Evolutionary conservation across 2,113 vertebrate genomes (phyloP).

Genomic region (Pachycephala philippinensis): DNA sequence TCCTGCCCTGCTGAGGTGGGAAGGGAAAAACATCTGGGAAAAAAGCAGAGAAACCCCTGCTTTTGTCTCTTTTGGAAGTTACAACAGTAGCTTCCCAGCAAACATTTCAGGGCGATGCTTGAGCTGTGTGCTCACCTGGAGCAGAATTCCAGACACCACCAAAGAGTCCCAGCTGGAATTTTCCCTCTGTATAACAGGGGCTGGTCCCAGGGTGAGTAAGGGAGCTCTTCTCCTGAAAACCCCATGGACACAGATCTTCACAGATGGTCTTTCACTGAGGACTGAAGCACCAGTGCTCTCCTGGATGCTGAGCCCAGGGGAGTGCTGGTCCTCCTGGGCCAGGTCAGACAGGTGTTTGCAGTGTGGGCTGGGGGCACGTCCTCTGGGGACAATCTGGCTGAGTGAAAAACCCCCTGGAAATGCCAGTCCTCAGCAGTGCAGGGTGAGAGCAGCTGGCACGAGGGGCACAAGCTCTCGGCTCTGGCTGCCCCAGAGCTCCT

Average conservation of each 20-base stretch:
- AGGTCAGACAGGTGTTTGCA: not conserved
- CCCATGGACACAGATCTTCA: not conserved
- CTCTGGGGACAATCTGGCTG: accelerated
- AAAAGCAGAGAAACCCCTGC: not conserved
- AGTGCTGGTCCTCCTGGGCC: not conserved
- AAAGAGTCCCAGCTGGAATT: not conserved
- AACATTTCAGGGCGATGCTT: not conserved
- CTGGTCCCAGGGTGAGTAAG: not conserved
- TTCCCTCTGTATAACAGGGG: not conserved
- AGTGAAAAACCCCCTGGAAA: not conserved
- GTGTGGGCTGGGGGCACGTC: accelerated
- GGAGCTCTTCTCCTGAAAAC: not conserved
- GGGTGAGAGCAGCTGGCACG: not conserved
- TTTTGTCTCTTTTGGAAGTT: not conserved
- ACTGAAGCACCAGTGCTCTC: not conserved
- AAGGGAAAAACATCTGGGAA: not conserved
- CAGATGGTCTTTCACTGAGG: not conserved
- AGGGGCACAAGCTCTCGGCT: accelerated
- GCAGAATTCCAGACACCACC: not conserved
- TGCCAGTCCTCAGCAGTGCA: accelerated
- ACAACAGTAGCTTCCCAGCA: not conserved
- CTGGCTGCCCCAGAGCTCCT: not conserved
- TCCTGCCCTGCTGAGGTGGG: not conserved
- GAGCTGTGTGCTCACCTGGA: not conserved
- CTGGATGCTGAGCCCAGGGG: not conserved